Evolutionary conservation across 2,113 vertebrate species (phyloP).

Genomic region (Egretta garzetta): DNA sequence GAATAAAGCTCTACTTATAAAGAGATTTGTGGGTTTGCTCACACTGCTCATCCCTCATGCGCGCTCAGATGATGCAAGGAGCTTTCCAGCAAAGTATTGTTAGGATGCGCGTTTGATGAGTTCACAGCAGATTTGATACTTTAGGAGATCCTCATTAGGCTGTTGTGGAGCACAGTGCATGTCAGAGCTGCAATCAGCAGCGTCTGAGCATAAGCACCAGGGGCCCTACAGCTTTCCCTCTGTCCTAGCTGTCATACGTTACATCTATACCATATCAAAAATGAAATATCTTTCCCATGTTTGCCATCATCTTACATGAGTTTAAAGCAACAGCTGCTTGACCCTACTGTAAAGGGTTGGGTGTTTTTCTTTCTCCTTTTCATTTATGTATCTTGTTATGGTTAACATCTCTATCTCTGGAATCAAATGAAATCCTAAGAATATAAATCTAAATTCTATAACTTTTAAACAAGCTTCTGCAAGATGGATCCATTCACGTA

Average conservation of each 20-base stretch:
- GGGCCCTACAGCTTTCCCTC: not conserved
- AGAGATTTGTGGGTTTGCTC: constrained; percentile 13
- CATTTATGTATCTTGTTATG: not conserved
- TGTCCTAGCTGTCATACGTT: not conserved
- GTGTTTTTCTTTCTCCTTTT: not conserved
- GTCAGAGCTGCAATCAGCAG: not conserved
- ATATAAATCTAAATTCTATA: not conserved
- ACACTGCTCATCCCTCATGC: not conserved
- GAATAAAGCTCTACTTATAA: constrained; percentile 32
- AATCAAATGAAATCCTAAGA: not conserved
- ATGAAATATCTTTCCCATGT: not conserved
- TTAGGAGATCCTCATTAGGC: constrained; percentile 35
- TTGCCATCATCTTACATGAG: not conserved
- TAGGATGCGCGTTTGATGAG: not conserved
- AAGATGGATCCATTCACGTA: not conserved
- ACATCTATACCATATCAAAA: not conserved
- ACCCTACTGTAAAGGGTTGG: not conserved
- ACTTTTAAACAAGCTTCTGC: not conserved
- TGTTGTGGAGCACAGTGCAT: not conserved
- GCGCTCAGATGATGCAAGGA: not conserved
- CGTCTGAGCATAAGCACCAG: not conserved
- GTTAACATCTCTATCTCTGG: not conserved
- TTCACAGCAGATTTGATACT: not conserved
- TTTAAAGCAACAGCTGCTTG: not conserved
- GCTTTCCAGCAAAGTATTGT: constrained; percentile 16